Percentiles rank a stretch among this genome's conserved stretches.
Conservation (phyloP, 2,113 vertebrate species). For the Mastomys natalensis region DNA sequence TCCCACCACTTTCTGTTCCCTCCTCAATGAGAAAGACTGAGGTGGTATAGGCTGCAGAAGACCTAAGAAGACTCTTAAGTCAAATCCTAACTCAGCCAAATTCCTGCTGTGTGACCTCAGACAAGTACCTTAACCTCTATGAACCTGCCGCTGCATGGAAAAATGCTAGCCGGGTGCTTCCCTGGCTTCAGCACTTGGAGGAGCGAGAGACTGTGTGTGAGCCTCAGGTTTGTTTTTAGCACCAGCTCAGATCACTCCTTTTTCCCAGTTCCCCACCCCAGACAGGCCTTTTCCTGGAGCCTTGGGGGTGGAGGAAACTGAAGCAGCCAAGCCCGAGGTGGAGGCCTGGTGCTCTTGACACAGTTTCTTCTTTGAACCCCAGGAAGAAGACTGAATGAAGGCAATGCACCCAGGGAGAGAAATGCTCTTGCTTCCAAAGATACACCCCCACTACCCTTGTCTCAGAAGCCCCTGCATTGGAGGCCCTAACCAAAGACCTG, state of each 20-base stretch:
- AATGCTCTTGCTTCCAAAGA: not conserved
- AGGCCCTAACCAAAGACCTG: not conserved
- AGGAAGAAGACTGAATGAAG: constrained; percentile 1
- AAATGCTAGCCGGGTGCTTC: not conserved
- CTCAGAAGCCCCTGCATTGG: not conserved
- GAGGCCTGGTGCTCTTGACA: constrained; percentile 48
- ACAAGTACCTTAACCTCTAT: constrained; percentile 36
- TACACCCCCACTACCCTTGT: not conserved
- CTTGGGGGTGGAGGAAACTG: constrained; percentile 61
- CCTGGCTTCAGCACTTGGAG: constrained; percentile 3
- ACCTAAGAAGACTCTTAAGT: not conserved
- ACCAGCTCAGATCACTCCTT: constrained; percentile 56
- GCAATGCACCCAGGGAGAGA: not conserved
- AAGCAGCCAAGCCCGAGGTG: constrained; percentile 13
- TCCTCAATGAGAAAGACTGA: not conserved
- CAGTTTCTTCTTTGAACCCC: constrained; percentile 50
- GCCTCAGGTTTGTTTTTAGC: constrained; percentile 73
- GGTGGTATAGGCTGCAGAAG: not conserved
- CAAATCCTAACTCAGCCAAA: not conserved
- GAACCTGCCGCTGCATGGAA: not conserved
- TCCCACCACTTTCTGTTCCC: not conserved
- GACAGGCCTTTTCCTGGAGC: constrained; percentile 73
- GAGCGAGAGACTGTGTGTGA: constrained; percentile 64
- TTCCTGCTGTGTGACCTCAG: constrained; percentile 38
- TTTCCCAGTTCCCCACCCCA: constrained; percentile 60